Evolutionary conservation across 1,140 invertebrate species (phyloP).

Genomic region (Trachelipus rathkii): DNA sequence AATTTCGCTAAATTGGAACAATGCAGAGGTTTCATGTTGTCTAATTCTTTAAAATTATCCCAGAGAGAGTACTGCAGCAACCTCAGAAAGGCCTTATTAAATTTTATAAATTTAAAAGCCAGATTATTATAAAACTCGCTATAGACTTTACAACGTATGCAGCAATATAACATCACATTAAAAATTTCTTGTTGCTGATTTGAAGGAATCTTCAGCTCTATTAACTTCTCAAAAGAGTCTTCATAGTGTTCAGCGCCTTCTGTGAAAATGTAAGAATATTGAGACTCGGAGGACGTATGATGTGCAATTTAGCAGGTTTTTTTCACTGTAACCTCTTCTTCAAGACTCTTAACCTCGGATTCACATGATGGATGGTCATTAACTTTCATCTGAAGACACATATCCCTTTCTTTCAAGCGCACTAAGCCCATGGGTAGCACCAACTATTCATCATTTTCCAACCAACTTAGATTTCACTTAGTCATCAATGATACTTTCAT

Average conservation of each 20-base stretch:
- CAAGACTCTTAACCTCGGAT: neutral
- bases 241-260: conserved; percentile 56
- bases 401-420: conserved; percentile 45
- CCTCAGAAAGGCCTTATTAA: conserved; percentile 59
- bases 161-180: conserved; percentile 71
- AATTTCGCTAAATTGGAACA: conserved; percentile 74
- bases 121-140: conserved; percentile 76
- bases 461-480: conserved; percentile 74
- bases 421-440: conserved; percentile 89
- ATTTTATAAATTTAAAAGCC: conserved; percentile 44
- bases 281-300: conserved; percentile 57
- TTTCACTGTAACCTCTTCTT: conserved; percentile 52
- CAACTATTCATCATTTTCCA: conserved; percentile 96
- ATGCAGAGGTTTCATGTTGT: conserved; percentile 59
- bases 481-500: conserved; percentile 70
- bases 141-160: conserved; percentile 74
- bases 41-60: conserved; percentile 84
- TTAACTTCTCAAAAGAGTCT: conserved; percentile 58
- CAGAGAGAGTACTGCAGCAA: conserved; percentile 82
- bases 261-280: conserved; percentile 57
- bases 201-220: conserved; percentile 52
- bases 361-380: neutral
- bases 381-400: neutral
- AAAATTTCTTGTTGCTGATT: conserved; percentile 52
- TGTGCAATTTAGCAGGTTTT: conserved; percentile 73